Evolutionary conservation across 2,888 invertebrate genomes (phyloP).

Genomic region (Lypha dubia): DNA sequence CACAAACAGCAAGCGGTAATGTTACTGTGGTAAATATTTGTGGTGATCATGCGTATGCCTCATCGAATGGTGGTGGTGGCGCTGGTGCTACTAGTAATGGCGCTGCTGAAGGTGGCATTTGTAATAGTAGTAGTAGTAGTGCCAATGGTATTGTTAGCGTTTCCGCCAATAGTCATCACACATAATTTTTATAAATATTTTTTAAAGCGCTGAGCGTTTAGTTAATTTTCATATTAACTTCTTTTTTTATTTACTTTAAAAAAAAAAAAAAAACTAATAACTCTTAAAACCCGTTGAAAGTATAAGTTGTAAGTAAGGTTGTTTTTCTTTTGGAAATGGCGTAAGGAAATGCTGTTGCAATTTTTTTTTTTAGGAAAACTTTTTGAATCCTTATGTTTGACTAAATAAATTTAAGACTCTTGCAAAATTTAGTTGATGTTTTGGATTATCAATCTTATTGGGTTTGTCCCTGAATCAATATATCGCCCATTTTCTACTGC

Average conservation of each 20-base stretch:
- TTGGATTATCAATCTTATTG: background rate
- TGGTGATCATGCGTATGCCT: constrained; percentile 52
- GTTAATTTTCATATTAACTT: constrained; percentile 1
- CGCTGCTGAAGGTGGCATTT: constrained; percentile 45
- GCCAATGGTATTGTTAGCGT: constrained; percentile 68
- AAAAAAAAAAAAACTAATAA: constrained; percentile 34
- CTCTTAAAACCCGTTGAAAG: constrained; percentile 14
- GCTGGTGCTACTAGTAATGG: constrained; percentile 43
- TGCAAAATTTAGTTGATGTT: too few relatives aligned
- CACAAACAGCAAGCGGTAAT: constrained; percentile 65
- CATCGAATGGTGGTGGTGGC: constrained; percentile 40
- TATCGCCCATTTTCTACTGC: too few relatives aligned
- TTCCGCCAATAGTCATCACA: constrained; percentile 57
- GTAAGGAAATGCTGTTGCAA: constrained; percentile 8
- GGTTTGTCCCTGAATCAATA: background rate
- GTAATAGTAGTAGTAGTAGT: constrained; percentile 59
- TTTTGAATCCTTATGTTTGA: background rate
- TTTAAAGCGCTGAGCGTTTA: constrained; percentile 63
- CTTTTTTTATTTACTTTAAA: constrained; percentile 11
- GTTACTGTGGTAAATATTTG: constrained; percentile 69
- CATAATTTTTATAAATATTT: constrained; percentile 58
- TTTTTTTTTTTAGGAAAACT: background rate
- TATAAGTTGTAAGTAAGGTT: background rate
- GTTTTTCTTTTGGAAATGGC: background rate
- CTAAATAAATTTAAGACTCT: background rate